Evolutionary conservation across 2,113 vertebrate species (phyloP).

Genomic region (Oplegnathus fasciatus): DNA sequence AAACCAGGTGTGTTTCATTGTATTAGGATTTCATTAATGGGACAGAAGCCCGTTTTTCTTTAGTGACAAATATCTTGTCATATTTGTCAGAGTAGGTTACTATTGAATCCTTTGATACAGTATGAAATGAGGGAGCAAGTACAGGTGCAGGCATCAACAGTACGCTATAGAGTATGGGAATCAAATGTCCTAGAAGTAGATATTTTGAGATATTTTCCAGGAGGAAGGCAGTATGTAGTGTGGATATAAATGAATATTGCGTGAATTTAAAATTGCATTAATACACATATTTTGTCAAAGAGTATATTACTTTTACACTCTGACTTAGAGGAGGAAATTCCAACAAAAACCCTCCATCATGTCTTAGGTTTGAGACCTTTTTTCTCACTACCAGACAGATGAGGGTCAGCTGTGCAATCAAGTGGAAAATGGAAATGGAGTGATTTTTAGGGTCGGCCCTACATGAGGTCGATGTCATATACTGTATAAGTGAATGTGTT

Average conservation of each 20-base stretch:
- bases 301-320: background rate
- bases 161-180: background rate
- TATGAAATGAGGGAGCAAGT: background rate
- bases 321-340: background rate
- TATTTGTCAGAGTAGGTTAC: conserved; percentile 16
- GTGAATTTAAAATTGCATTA: background rate
- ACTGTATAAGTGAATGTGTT: background rate
- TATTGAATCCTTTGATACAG: conserved; percentile 16
- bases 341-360: background rate
- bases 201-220: background rate
- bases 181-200: background rate
- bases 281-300: background rate
- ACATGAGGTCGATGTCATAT: background rate
- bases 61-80: conserved; percentile 11
- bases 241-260: background rate
- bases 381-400: background rate
- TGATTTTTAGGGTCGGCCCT: background rate
- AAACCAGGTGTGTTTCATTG: conserved; percentile 54
- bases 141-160: background rate
- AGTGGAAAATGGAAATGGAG: conserved; percentile 5
- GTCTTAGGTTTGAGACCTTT: background rate
- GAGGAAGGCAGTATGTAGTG: background rate
- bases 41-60: conserved; percentile 1
- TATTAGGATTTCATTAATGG: conserved; percentile 47
- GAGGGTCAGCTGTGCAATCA: background rate